Base-by-base conservation (phyloP, 2,797 vertebrate species). In the Melanotaenia pygmaea region DNA sequence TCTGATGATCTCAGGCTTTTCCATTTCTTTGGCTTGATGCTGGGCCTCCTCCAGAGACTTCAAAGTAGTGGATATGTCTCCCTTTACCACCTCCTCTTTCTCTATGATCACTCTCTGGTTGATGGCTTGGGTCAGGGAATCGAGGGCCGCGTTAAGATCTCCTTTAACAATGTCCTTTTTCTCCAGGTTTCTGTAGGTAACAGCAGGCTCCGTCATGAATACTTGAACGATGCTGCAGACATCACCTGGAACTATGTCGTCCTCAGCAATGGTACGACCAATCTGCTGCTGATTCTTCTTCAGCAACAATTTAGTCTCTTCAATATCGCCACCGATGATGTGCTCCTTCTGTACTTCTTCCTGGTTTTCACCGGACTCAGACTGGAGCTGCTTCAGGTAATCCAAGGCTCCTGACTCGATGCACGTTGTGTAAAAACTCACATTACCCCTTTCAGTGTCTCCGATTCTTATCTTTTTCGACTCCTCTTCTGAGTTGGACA, bases 391-490 rank as follows among this genome's bases (percentile, higher is more conserved):
- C 87, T 88, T 96, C 67, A 98, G 92, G 86, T 97, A 98, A 81
- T 97, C 96, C 84, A 98, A 81, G 4, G 96, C 97, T 66, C 97
- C 97, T 0, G 95, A 96, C 91, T 98, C 97, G 60, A 98, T 98
- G 82, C 97, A 98, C 0, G 96, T 98, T 51, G 96, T 96, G 79
- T 97, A 98, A 90, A 98, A 98, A 81, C 96, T 97, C 67, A 98
- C 97, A 51, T 98, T 98, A 4, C 97, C 97, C 35, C 96, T 95
- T 67, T 98, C 96, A 0, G 80, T 94, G 20, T 96, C 95, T 60
- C 89, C 92, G 0, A 98, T 89, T 84, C 88, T 93, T 72, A 95
- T 94, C 79, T 67, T 96, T 80, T 93, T 94, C 0, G 91, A 75
- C 16, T 89, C 90, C 67, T 95, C 89, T 14, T 90, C 91, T 10